Conservation (phyloP, 2,113 vertebrate genomes). For the Enhydra lutris region DNA sequence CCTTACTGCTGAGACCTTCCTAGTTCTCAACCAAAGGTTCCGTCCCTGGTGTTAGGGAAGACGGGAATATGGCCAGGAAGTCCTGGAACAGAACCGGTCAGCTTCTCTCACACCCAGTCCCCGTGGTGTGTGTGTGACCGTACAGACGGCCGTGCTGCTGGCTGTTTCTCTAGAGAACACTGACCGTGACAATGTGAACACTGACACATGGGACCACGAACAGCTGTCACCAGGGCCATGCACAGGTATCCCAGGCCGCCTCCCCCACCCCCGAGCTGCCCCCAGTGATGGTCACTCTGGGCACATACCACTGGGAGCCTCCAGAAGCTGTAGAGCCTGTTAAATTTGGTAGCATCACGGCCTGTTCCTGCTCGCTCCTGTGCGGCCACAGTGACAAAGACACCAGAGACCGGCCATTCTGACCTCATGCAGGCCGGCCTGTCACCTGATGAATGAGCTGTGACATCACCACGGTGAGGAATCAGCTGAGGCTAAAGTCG, state of each 20-base stretch:
- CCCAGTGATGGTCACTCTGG: not conserved
- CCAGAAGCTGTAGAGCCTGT: accelerated
- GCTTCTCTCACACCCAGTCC: not conserved
- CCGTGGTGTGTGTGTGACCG: not conserved
- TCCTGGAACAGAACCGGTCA: not conserved
- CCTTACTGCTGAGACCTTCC: not conserved
- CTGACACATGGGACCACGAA: not conserved
- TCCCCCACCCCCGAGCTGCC: not conserved
- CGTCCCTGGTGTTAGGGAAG: not conserved
- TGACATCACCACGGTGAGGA: conserved; percentile 73
- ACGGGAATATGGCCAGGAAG: accelerated
- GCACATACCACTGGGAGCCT: not conserved
- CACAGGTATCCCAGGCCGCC: not conserved
- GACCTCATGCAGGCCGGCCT: conserved; percentile 64
- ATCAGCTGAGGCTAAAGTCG: not conserved
- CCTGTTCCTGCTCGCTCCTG: conserved; percentile 50
- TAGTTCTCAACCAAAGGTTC: not conserved
- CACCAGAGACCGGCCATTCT: conserved; percentile 41
- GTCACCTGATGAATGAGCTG: conserved; percentile 65
- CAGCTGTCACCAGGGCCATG: not conserved
- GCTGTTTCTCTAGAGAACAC: not conserved
- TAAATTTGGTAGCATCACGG: not conserved
- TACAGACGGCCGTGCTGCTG: not conserved
- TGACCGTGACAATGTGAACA: not conserved
- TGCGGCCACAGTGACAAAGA: not conserved